Conservation (phyloP, 2,888 invertebrate genomes). For the Alsophila aescularia region DNA sequence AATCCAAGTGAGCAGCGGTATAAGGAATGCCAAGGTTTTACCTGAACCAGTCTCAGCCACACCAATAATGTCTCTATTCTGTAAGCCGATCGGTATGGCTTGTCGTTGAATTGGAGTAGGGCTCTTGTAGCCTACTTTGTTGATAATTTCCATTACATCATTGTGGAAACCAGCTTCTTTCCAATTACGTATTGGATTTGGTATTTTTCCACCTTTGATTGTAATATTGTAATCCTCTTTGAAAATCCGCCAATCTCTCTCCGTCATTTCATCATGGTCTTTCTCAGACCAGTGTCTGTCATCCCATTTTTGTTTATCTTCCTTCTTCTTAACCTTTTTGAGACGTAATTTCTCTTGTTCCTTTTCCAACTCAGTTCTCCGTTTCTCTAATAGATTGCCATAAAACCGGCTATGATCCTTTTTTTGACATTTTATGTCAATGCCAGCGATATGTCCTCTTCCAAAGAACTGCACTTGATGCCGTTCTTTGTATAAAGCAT, state of each 20-base stretch:
- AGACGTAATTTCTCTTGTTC: slow-evolving; percentile 97
- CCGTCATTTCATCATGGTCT: slow-evolving; percentile 96
- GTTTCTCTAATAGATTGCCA: slow-evolving; percentile 96
- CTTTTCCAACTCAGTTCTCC: slow-evolving; percentile 98
- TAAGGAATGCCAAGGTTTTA: slow-evolving; percentile 99
- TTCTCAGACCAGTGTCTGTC: slow-evolving; percentile 99
- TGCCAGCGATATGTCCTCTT: slow-evolving; percentile 98
- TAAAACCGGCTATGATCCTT: slow-evolving; percentile 99
- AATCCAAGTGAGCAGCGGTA: slow-evolving; percentile 99
- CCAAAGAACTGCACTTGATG: slow-evolving; percentile 99
- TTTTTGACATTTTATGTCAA: slow-evolving; percentile 98
- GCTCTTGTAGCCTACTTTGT: slow-evolving; percentile 97
- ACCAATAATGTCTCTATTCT: slow-evolving; percentile 98
- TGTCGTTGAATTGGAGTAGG: slow-evolving; percentile 99
- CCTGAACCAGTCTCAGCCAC: slow-evolving; percentile 99
- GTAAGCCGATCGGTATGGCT: slow-evolving; percentile 98
- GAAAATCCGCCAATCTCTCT: slow-evolving; percentile 99
- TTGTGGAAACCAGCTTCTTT: slow-evolving; percentile 95
- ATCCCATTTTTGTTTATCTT: slow-evolving; percentile 99
- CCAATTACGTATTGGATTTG: slow-evolving; percentile 98
- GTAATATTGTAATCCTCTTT: slow-evolving; percentile 99
- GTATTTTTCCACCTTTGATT: slow-evolving; percentile 98
- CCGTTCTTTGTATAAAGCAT: slow-evolving; percentile 97
- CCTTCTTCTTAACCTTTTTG: slow-evolving; percentile 96
- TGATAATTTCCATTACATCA: slow-evolving; percentile 97